These are phyloP conservation scores for Amyelois transitella DNA, from an alignment of 1,140 invertebrate genomes.

Conservation along the genomic window DNA sequence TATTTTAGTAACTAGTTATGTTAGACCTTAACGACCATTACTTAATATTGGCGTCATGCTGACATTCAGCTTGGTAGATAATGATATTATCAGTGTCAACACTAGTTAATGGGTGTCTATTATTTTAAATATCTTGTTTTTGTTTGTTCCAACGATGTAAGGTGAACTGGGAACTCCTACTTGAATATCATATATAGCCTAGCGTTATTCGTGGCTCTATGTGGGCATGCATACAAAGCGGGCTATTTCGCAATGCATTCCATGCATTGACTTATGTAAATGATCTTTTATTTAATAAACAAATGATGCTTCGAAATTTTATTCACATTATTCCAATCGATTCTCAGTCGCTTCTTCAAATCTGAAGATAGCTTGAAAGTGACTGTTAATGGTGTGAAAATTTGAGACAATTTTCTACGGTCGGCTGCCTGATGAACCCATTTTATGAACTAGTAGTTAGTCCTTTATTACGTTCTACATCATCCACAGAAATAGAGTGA, in stretches of 20 bases:
- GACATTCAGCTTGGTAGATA: neutral
- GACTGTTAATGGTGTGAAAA: no score
- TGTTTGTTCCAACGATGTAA: constrained; percentile 24
- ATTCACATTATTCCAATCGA: no score
- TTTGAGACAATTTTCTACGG: no score
- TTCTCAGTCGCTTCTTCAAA: no score
- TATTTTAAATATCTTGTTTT: constrained; percentile 19
- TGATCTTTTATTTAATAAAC: neutral
- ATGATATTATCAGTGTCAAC: constrained; percentile 1
- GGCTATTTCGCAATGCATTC: constrained; percentile 50
- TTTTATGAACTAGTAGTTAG: no score
- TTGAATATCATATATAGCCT: constrained; percentile 56
- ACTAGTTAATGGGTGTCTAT: constrained; percentile 6
- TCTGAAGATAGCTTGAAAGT: no score
- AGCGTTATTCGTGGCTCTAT: constrained; percentile 34
- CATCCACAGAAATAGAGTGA: no score
- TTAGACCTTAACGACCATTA: neutral
- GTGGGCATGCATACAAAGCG: constrained; percentile 43
- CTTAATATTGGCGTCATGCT: neutral
- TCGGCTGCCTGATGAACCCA: no score
- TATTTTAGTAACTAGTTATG: no score
- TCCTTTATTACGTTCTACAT: no score
- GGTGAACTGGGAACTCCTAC: constrained; percentile 43
- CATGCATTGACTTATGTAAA: constrained; percentile 16
- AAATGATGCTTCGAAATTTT: neutral